phyloP scores from a whole-genome alignment of 2,888 invertebrate genomes.

The Frankliniella intonsa region DNA sequence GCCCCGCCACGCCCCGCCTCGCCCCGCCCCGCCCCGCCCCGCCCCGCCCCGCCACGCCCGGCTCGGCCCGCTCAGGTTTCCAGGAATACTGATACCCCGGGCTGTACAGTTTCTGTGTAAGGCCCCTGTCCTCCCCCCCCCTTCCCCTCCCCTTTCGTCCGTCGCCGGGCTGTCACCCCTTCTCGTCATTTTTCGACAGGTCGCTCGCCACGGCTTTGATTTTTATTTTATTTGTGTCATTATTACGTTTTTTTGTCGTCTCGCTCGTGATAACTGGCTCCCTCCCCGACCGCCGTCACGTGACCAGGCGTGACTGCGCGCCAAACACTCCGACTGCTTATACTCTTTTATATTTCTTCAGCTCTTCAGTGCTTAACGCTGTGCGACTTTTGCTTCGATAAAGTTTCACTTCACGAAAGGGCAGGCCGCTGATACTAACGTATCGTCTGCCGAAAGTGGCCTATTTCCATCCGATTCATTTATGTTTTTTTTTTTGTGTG shows the following conservation, averaged over 20 bases:
- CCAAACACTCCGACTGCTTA: too few species aligned
- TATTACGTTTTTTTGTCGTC: not conserved
- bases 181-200: conserved; percentile 10
- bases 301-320: not conserved
- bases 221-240: too few species aligned
- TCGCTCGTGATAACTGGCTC: not conserved
- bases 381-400: too few species aligned
- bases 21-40: not conserved
- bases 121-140: not conserved
- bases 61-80: conserved; percentile 3
- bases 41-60: not conserved
- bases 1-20: not conserved
- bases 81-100: conserved; percentile 2
- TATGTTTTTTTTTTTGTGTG: too few species aligned
- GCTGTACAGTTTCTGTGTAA: not conserved
- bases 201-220: not conserved
- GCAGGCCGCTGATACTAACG: too few species aligned
- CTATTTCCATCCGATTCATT: too few species aligned
- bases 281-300: not conserved
- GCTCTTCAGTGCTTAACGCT: too few species aligned
- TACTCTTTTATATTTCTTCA: too few species aligned
- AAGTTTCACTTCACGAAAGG: too few species aligned
- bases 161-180: not conserved
- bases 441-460: too few species aligned
- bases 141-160: not conserved